Conservation (phyloP, 2,113 vertebrate species). For the Myotis yumanensis region DNA sequence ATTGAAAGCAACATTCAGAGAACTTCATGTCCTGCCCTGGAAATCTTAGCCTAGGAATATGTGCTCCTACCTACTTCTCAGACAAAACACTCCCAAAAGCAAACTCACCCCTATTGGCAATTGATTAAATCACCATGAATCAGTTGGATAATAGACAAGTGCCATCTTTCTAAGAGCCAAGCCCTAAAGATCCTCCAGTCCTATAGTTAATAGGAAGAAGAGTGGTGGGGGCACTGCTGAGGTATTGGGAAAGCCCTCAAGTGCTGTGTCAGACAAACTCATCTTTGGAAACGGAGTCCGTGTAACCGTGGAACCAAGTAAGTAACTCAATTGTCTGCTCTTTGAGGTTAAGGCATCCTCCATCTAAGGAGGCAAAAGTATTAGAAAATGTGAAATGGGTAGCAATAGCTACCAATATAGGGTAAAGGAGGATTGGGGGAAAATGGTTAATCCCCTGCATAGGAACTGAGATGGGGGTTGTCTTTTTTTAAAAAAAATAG, state of each 20-base stretch:
- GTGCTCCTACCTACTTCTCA: neutral
- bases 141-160: neutral
- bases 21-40: neutral
- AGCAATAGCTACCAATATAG: neutral
- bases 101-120: neutral
- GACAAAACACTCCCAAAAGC: neutral
- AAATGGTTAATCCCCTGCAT: neutral
- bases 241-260: conserved; percentile 26
- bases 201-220: neutral
- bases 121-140: neutral
- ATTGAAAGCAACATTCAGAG: neutral
- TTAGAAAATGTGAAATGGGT: neutral
- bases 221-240: neutral
- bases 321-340: conserved; percentile 12
- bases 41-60: neutral
- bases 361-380: neutral
- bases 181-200: neutral
- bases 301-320: conserved; percentile 43
- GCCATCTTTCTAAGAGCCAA: neutral
- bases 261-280: neutral
- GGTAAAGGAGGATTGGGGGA: neutral
- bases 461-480: neutral
- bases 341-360: neutral
- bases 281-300: conserved; percentile 46
- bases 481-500: neutral